phyloP scores from a whole-genome alignment of 1,140 invertebrate species.

The Dolichoris vasculosae region DNA sequence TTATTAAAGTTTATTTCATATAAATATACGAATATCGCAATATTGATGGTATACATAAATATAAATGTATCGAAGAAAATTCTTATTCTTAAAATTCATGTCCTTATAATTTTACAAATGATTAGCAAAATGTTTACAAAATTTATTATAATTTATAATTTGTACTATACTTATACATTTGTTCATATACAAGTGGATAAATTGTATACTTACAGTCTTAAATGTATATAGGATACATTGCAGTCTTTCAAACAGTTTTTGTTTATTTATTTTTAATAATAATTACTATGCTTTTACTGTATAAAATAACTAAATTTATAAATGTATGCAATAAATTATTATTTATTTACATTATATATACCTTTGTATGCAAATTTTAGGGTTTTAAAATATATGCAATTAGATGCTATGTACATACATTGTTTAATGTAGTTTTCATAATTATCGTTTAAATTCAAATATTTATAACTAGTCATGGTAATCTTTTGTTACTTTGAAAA shows the following conservation, averaged over 20 bases:
- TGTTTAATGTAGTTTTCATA: not conserved
- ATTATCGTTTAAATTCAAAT: not conserved
- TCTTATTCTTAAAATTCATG: not conserved
- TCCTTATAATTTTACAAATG: constrained; percentile 19
- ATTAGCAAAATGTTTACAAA: constrained; percentile 18
- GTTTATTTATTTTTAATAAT: not conserved
- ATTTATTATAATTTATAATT: constrained; percentile 38
- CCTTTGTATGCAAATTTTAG: not conserved
- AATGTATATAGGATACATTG: constrained; percentile 53
- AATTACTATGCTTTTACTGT: not conserved
- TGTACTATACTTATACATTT: constrained; percentile 48
- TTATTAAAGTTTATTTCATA: constrained; percentile 42
- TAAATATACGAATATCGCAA: constrained; percentile 39
- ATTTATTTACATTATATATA: not conserved
- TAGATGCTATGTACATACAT: not conserved
- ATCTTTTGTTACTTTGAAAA: constrained; percentile 11
- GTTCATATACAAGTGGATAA: constrained; percentile 28
- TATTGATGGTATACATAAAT: not conserved
- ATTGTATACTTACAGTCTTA: constrained; percentile 53
- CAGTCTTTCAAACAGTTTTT: constrained; percentile 41
- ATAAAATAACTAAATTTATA: not conserved
- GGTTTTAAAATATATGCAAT: not conserved
- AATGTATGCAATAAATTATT: not conserved
- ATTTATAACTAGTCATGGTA: constrained; percentile 16
- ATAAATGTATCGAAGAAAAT: constrained; percentile 5